Evolutionary conservation across 1,140 invertebrate species (phyloP).

Genomic region (Zeugodacus cucurbitae): DNA sequence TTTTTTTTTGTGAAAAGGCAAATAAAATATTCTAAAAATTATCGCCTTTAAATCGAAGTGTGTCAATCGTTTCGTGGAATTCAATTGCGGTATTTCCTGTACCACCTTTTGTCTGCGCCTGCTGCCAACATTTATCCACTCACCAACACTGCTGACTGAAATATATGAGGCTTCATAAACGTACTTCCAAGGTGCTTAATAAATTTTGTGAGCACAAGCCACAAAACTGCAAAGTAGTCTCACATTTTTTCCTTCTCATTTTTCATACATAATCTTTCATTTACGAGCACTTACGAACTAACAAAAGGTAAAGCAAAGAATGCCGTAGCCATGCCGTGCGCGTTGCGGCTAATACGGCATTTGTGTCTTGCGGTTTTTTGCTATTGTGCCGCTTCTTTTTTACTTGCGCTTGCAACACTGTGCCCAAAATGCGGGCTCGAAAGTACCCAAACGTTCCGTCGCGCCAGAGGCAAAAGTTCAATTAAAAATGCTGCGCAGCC

Average conservation of each 20-base stretch:
- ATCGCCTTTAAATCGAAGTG: neutral
- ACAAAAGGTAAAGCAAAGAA: neutral
- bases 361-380: slow-evolving; percentile 32
- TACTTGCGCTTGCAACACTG: neutral
- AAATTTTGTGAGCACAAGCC: slow-evolving; percentile 13
- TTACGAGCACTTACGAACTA: slow-evolving; percentile 12
- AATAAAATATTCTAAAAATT: neutral
- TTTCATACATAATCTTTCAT: slow-evolving; percentile 37
- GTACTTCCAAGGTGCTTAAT: slow-evolving; percentile 19
- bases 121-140: too few relatives aligned
- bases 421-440: slow-evolving; percentile 20
- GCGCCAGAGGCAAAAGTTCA: slow-evolving; percentile 33
- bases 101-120: too few relatives aligned
- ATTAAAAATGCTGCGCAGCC: slow-evolving; percentile 33
- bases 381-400: neutral
- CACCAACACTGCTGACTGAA: neutral
- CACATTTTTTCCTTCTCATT: slow-evolving; percentile 28
- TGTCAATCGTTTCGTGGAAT: slow-evolving; percentile 31
- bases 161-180: slow-evolving; percentile 7
- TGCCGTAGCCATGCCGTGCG: neutral
- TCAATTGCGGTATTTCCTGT: slow-evolving; percentile 1
- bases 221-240: slow-evolving; percentile 26
- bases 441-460: slow-evolving; percentile 19
- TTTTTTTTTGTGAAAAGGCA: neutral
- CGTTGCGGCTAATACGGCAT: neutral